phyloP scores from a whole-genome alignment of 2,888 invertebrate genomes.

The Dicyrtomina minuta region DNA sequence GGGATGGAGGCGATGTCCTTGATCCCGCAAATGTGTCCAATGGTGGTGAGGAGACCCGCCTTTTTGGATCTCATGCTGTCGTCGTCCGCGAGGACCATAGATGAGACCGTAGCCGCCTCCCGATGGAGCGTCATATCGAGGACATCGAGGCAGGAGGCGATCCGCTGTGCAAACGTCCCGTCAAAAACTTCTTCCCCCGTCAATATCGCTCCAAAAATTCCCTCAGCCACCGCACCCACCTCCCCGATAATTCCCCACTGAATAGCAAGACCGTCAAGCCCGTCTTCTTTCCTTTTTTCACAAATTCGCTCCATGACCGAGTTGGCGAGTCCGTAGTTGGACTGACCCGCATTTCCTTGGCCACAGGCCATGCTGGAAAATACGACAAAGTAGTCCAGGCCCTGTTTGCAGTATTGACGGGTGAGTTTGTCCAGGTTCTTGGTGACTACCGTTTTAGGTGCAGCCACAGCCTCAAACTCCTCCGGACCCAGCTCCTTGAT shows the following conservation, averaged over 20 bases:
- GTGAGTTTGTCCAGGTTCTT: constrained; percentile 70
- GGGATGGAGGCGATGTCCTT: constrained; percentile 60
- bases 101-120: constrained; percentile 67
- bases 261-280: constrained; percentile 77
- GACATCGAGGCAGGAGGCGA: constrained; percentile 75
- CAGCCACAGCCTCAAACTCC: constrained; percentile 68
- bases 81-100: too few relatives aligned
- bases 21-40: constrained; percentile 60
- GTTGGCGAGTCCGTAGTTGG: constrained; percentile 88
- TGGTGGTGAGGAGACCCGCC: constrained; percentile 56
- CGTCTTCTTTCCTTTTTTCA: constrained; percentile 69
- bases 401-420: constrained; percentile 61
- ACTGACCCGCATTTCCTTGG: constrained; percentile 86
- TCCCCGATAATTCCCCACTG: constrained; percentile 95
- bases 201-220: too few relatives aligned
- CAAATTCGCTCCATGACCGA: constrained; percentile 86
- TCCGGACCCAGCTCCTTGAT: constrained; percentile 66
- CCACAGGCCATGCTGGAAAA: constrained; percentile 92
- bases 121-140: constrained; percentile 69
- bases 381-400: constrained; percentile 73
- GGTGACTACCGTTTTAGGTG: constrained; percentile 81
- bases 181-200: too few relatives aligned
- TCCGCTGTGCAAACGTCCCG: constrained; percentile 82
- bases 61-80: too few relatives aligned
- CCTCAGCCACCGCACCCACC: constrained; percentile 79